phyloP scores from a whole-genome alignment of 2,113 vertebrate genomes.

The Ciconia boyciana region DNA sequence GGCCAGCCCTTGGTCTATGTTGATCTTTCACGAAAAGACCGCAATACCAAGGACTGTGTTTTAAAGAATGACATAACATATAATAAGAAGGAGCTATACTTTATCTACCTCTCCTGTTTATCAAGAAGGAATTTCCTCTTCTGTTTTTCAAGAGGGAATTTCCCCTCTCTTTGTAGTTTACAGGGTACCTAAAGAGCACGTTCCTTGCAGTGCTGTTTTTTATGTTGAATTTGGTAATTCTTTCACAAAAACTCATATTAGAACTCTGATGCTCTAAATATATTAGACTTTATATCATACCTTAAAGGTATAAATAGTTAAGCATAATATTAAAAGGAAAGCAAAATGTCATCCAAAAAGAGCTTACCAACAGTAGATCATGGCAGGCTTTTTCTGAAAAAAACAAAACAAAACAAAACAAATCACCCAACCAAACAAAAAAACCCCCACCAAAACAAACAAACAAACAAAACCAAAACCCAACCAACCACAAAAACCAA shows the following conservation, averaged over 20 bases:
- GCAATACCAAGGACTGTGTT: accelerated
- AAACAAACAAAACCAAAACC: neutral
- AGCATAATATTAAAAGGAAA: neutral
- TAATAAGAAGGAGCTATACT: neutral
- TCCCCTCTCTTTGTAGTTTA: neutral
- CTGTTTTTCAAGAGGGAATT: neutral
- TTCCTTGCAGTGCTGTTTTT: neutral
- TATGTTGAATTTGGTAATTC: neutral
- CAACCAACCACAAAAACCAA: neutral
- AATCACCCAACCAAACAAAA: too few relatives aligned
- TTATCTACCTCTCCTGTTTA: neutral
- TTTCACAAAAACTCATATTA: neutral
- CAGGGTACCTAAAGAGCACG: neutral
- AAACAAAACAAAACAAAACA: neutral
- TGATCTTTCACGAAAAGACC: neutral
- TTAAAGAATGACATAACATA: neutral
- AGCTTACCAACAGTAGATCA: neutral
- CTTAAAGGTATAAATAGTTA: neutral
- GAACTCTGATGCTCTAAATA: neutral
- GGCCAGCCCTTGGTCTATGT: neutral
- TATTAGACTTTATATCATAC: neutral
- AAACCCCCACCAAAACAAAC: too few relatives aligned
- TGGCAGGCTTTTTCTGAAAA: neutral
- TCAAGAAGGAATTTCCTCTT: neutral
- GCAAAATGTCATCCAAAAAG: neutral